Conservation (phyloP, 2,888 invertebrate species). For the Parascotia fuliginaria region DNA sequence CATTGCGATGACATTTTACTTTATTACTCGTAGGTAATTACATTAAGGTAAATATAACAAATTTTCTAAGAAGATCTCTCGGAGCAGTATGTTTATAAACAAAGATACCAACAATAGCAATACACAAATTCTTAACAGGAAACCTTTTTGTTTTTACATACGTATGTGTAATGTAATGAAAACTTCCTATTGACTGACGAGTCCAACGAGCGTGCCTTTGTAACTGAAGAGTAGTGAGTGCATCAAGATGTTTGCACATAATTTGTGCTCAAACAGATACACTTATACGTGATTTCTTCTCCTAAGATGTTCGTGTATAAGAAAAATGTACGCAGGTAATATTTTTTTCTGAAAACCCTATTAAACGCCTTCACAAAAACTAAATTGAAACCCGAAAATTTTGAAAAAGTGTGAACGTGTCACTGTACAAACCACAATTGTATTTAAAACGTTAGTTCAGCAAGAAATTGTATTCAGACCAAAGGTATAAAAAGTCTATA, state of each 20-base stretch:
- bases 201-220: not conserved
- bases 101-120: too few relatives aligned
- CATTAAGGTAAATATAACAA: too few relatives aligned
- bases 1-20: too few relatives aligned
- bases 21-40: too few relatives aligned
- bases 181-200: not conserved
- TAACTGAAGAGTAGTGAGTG: too few relatives aligned
- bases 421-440: slow-evolving; percentile 16
- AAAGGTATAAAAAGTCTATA: slow-evolving; percentile 19
- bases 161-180: not conserved
- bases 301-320: not conserved
- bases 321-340: not conserved
- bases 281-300: not conserved
- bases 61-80: too few relatives aligned
- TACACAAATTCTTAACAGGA: not conserved
- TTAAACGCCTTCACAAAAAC: too few relatives aligned
- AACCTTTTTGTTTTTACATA: not conserved
- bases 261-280: not conserved
- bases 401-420: slow-evolving; percentile 18
- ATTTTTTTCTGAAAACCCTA: too few relatives aligned
- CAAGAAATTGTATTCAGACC: slow-evolving; percentile 25
- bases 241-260: not conserved
- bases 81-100: too few relatives aligned
- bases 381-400: too few relatives aligned
- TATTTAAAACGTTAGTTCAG: slow-evolving; percentile 26